A percentile compares a stretch with the other conserved stretches of the same genome.
Conservation (phyloP, 2,113 vertebrate genomes). For the Pyrgilauda ruficollis region DNA sequence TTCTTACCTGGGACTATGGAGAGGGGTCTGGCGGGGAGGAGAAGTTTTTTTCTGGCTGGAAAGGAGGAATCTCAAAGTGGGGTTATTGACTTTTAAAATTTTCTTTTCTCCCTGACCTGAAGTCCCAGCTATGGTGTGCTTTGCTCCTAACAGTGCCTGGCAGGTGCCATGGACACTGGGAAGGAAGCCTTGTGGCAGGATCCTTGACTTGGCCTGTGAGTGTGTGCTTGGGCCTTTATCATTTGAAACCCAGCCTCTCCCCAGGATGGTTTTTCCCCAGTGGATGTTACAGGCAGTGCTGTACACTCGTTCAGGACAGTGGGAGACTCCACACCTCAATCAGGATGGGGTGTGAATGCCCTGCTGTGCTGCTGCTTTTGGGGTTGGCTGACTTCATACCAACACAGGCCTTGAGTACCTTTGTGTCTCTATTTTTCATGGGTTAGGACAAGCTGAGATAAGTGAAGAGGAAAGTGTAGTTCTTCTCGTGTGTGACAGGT, state of each 20-base stretch:
- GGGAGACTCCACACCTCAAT: background rate
- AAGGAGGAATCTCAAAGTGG: background rate
- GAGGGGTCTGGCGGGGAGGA: background rate
- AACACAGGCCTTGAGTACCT: background rate
- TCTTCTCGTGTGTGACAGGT: background rate
- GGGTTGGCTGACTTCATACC: background rate
- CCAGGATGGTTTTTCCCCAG: background rate
- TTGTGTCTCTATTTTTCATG: fast-evolving
- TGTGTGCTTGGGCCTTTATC: fast-evolving
- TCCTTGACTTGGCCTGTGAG: fast-evolving
- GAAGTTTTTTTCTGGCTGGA: background rate
- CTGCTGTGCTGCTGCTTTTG: background rate
- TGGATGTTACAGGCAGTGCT: fast-evolving
- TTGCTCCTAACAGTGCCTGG: background rate
- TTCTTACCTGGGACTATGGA: background rate
- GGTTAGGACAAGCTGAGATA: background rate
- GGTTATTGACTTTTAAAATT: background rate
- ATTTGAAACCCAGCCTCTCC: background rate
- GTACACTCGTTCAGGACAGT: fast-evolving
- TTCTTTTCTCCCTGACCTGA: background rate
- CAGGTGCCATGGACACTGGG: background rate
- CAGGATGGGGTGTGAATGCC: background rate
- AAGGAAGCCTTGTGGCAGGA: background rate
- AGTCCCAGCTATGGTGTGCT: background rate
- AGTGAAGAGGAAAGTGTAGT: too few species aligned